Base-by-base conservation (phyloP, 2,797 vertebrate genomes). In the Gymnoscopelus microlampas region DNA sequence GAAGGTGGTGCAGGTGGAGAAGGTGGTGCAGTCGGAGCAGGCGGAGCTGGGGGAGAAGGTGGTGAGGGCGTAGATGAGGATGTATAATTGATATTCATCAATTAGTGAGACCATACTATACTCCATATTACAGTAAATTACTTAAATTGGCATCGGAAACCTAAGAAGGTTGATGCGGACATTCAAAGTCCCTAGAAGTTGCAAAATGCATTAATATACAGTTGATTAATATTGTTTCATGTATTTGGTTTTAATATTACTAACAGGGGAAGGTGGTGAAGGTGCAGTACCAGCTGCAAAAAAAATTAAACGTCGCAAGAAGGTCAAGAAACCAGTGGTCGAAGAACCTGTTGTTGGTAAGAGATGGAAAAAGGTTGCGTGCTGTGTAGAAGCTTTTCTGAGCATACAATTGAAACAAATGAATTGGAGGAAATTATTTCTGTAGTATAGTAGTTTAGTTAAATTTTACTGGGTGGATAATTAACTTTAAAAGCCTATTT, bases 311-410 rank as follows among this genome's bases (percentile, higher is more conserved):
- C 68, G 26, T 61, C 32, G 29, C 47, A 86, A 66, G 85, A 91
- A 76, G 74, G 74, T 44, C 39, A 44, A 68, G 81, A 81, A 64
- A 63, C 75, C 68, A 61, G 75, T 74, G 54, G 24, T 79, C 66
- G 83, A 85, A 77, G 87, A 90, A 74, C 66, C 82, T 10, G 77
- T 80, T 51, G 82, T 78, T 86, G 87, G 90, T 92, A 92, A 93
- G 91, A 83, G 56, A 74, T 32, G 76, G 73, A 32, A 63, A 68
- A 72, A 62, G 73, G 5, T 6, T 79, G 78, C 88, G 90, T 78
- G 78, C 11, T 63, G 39, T 5, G 51, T 44, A 56, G 57, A 64
- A 3, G 14, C 26, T 44, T 61, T 55, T 68, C 50, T 71, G 55
- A 69, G 50, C 35, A 65, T 19, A 23, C 24, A 81, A 77, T 61